Evolutionary conservation across 2,113 vertebrate genomes (phyloP).

Genomic region (Condylura cristata): DNA sequence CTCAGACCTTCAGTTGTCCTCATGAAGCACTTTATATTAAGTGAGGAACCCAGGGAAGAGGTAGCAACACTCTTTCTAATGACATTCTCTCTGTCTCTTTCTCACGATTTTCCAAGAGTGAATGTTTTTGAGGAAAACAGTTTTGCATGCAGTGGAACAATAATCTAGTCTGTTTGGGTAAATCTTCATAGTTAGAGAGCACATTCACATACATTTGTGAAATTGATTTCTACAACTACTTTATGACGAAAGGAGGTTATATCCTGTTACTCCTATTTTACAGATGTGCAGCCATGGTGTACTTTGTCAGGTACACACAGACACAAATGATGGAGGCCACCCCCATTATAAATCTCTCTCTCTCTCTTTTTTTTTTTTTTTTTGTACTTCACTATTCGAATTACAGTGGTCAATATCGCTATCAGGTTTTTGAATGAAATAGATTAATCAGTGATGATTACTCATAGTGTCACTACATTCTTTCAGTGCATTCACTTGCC

Average conservation of each 20-base stretch:
- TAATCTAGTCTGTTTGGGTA: neutral
- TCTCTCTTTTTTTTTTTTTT: too few species aligned
- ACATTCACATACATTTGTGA: neutral
- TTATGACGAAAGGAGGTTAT: neutral
- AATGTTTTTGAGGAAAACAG: constrained; percentile 9
- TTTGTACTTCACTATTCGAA: constrained; percentile 27
- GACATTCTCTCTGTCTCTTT: constrained; percentile 6
- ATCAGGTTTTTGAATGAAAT: neutral
- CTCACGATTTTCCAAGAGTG: constrained; percentile 8
- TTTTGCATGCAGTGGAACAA: neutral
- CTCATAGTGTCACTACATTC: neutral
- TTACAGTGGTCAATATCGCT: neutral
- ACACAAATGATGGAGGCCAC: neutral
- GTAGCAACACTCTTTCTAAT: neutral
- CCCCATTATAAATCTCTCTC: neutral
- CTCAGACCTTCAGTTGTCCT: neutral
- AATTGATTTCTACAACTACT: neutral
- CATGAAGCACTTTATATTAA: neutral
- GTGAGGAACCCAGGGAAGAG: constrained; percentile 1
- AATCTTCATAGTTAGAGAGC: neutral
- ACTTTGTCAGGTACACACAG: constrained; percentile 8
- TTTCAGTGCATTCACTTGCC: neutral
- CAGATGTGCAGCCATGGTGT: constrained; percentile 5
- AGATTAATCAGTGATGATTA: neutral
- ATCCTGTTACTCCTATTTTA: neutral